Evolutionary conservation across 2,888 invertebrate genomes (phyloP).

Genomic region (Noctua pronuba): DNA sequence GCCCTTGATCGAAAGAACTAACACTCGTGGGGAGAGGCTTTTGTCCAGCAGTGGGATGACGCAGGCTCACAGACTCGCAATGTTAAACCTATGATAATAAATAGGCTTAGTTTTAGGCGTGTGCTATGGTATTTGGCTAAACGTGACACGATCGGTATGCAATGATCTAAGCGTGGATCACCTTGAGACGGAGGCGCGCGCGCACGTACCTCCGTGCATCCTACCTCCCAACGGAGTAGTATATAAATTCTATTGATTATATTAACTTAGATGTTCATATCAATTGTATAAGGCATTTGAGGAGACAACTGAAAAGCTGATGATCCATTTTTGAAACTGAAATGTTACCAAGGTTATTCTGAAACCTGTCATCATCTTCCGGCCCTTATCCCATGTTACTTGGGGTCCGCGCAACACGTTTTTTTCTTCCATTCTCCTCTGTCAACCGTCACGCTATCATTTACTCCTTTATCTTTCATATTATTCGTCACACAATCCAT

Average conservation of each 20-base stretch:
- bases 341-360: neutral
- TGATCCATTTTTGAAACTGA: neutral
- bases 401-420: too few relatives aligned
- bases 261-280: neutral
- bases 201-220: conserved; percentile 68
- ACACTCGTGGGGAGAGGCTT: neutral
- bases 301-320: neutral
- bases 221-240: conserved; percentile 26
- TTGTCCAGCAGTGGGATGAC: neutral
- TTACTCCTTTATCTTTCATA: too few relatives aligned
- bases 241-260: conserved; percentile 7
- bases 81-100: neutral
- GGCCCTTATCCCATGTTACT: too few relatives aligned
- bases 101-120: conserved; percentile 38
- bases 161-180: conserved; percentile 78
- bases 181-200: conserved; percentile 76
- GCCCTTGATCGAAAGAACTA: neutral
- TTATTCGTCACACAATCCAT: too few relatives aligned
- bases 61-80: neutral
- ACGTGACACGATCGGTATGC: conserved; percentile 74
- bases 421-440: too few relatives aligned
- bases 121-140: conserved; percentile 60
- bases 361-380: too few relatives aligned
- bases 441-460: too few relatives aligned
- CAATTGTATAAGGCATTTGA: neutral